Base-by-base conservation (phyloP, 2,888 invertebrate species). In the Andrena chrysosceles region DNA sequence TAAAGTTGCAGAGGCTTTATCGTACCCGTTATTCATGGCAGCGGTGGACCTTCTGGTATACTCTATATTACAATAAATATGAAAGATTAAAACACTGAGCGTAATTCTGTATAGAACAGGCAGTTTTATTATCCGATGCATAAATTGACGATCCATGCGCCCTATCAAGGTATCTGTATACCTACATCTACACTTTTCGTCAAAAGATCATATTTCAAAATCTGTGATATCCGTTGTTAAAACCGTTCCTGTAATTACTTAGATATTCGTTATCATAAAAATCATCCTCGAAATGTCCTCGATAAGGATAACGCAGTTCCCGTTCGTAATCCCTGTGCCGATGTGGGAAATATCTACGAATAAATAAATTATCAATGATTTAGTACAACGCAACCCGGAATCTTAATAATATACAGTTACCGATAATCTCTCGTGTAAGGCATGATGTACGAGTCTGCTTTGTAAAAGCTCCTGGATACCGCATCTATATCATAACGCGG, bases 21-120 rank as follows among this genome's bases (percentile, higher is more conserved):
- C 85, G 10, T 93, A 93, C 77, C 89, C 91, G 16, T 49, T 91
- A 63, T 90, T 92, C 69, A 89, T 92, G 86, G 74, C 85, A 10
- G 74, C 83, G 2, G 70, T 93, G 84, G 93, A 93, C 70, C 73
- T 91, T 26, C 63, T 92, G 73, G 89, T 91, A 62, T 91, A 92
- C 71, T 72, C 87, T 42, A 89, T 88, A 86, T 81, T 91, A 68
- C 85, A 87, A 69, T 88, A 59, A 87, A 16, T 8, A 23, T 31
- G 23, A 62, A 69, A 33, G 31, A 8, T 77, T 42, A 52, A 68
- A 60, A 6, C 20, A 33, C 10, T 7, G 35, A 33, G 33, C 64
- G 54, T 66, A 48, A 62, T 2, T 62, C 52, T 64, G n/a, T 5
- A 69, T 52, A 35, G 66, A 64, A 52, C 2, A 8, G 4, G 33